Percentiles rank a stretch among this genome's conserved stretches.
Conservation (phyloP, 2,113 vertebrate species). For the Vulpes ferrilata region DNA sequence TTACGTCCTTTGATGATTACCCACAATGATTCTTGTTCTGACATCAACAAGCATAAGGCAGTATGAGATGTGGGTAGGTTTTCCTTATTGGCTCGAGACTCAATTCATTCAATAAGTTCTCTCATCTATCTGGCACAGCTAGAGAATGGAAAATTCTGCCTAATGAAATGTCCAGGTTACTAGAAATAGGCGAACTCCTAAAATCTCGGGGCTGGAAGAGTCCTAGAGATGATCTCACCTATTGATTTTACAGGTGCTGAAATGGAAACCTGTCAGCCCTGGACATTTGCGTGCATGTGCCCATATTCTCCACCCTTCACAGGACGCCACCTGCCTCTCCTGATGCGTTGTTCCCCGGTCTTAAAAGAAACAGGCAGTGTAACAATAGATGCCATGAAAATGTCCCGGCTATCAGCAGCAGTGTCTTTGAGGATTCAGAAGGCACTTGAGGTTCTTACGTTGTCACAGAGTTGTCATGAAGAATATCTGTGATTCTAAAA, state of each 20-base stretch:
- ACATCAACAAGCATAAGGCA: slow-evolving; percentile 30
- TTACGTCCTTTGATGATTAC: not conserved
- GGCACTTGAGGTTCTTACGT: not conserved
- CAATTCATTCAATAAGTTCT: not conserved
- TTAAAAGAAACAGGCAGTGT: slow-evolving; percentile 3
- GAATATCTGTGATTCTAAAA: not conserved
- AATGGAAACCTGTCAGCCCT: not conserved
- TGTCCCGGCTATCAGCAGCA: not conserved
- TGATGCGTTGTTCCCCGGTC: not conserved
- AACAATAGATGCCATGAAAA: not conserved
- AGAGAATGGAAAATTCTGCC: slow-evolving; percentile 53
- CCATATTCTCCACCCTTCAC: not conserved
- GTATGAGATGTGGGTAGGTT: not conserved
- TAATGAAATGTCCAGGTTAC: not conserved
- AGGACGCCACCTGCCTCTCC: not conserved
- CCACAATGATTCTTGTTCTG: slow-evolving; percentile 48
- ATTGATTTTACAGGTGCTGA: not conserved
- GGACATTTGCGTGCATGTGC: accelerated
- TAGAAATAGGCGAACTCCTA: not conserved
- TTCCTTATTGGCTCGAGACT: not conserved
- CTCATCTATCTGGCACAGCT: slow-evolving; percentile 19
- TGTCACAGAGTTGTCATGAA: not conserved
- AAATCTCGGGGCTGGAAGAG: not conserved
- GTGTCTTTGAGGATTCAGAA: not conserved
- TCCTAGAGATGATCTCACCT: not conserved